Conservation (phyloP, 2,113 vertebrate genomes). For the Grammomys dolichurus region DNA sequence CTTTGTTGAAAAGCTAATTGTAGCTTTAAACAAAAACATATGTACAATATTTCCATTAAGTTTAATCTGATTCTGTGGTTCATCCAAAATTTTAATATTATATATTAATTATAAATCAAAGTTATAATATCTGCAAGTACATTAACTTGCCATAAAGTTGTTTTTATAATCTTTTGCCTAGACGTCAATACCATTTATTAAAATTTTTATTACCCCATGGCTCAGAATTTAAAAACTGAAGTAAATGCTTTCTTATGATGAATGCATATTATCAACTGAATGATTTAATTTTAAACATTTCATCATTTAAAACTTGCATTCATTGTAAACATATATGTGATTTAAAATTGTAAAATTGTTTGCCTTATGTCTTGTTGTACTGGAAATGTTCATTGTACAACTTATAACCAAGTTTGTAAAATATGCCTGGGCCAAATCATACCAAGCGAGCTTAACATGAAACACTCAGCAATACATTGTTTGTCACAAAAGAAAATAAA, state of each 20-base stretch:
- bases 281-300: neutral
- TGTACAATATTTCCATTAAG: neutral
- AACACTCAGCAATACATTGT: neutral
- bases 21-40: neutral
- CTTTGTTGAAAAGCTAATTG: neutral
- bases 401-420: neutral
- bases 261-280: neutral
- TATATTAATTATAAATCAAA: neutral
- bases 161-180: neutral
- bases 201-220: neutral
- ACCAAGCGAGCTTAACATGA: neutral
- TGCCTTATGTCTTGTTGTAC: neutral
- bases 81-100: neutral
- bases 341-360: neutral
- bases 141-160: neutral
- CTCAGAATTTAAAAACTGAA: neutral
- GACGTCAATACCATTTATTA: neutral
- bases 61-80: conserved; percentile 7
- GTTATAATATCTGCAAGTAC: neutral
- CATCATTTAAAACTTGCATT: neutral
- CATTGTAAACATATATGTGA: neutral
- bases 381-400: neutral
- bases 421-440: neutral
- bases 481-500: neutral
- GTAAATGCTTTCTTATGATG: neutral